Evolutionary conservation across 1,140 invertebrate species (phyloP).

Genomic region (Hetaerina americana): DNA sequence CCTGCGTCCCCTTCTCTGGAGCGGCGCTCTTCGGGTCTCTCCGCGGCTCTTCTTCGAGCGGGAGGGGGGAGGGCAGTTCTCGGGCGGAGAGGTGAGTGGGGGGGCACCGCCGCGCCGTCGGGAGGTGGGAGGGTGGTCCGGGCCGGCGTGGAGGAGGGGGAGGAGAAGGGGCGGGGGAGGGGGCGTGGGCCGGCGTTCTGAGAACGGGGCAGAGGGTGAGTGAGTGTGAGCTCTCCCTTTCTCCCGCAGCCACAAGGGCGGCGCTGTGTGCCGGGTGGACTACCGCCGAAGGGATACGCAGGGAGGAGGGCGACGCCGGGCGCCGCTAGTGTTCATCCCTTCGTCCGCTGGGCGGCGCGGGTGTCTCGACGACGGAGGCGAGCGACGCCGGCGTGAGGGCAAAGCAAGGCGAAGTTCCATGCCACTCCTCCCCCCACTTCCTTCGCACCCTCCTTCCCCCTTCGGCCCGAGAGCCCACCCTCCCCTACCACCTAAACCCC

Average conservation of each 20-base stretch:
- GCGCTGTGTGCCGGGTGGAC: not conserved
- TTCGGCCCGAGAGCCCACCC: no score
- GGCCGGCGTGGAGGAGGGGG: not conserved
- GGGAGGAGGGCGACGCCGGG: not conserved
- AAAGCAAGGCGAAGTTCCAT: no score
- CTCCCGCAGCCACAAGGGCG: not conserved
- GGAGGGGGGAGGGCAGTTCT: not conserved
- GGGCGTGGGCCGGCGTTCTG: not conserved
- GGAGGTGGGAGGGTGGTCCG: not conserved
- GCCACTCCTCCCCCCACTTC: no score
- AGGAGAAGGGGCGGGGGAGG: not conserved
- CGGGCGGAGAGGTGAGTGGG: not conserved
- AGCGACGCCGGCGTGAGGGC: not conserved
- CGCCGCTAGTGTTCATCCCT: not conserved
- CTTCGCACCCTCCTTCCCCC: no score
- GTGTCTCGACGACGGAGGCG: not conserved
- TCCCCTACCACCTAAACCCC: no score
- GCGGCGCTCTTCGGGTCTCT: not conserved
- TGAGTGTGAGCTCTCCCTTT: no score
- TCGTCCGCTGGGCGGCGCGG: not conserved
- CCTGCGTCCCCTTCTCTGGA: no score
- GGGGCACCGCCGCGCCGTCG: no score
- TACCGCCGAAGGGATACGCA: not conserved
- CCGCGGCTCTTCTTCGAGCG: not conserved
- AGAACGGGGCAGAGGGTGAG: not conserved